Conservation (phyloP, 2,113 vertebrate species). For the Agapornis roseicollis region DNA sequence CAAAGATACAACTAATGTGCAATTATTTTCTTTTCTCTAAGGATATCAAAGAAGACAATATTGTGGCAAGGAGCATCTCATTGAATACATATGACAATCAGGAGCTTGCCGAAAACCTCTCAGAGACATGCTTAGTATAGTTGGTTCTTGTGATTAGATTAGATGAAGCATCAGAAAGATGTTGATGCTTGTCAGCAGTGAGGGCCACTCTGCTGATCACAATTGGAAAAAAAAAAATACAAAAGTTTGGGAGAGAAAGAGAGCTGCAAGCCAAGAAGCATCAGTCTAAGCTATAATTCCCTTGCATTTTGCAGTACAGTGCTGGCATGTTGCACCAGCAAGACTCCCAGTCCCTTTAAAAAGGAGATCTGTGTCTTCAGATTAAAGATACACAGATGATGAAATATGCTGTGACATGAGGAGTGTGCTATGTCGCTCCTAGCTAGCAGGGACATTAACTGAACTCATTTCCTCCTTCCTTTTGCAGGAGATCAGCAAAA, state of each 20-base stretch:
- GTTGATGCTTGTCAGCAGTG: background rate
- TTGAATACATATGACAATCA: background rate
- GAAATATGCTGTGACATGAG: fast-evolving
- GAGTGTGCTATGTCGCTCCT: background rate
- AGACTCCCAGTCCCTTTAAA: background rate
- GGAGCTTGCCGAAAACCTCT: background rate
- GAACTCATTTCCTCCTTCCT: background rate
- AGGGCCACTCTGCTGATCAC: background rate
- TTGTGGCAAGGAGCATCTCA: background rate
- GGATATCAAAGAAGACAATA: background rate
- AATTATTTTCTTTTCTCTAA: background rate
- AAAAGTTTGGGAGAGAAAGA: background rate
- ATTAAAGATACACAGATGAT: background rate
- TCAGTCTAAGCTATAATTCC: fast-evolving
- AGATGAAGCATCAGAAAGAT: background rate
- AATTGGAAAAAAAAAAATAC: background rate
- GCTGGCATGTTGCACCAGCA: background rate
- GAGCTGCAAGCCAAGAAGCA: background rate
- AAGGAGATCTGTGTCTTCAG: background rate
- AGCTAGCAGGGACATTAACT: background rate
- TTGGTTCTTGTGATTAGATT: background rate
- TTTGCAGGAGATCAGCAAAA: background rate
- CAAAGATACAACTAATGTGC: background rate
- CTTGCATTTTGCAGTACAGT: fast-evolving
- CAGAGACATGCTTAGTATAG: background rate